A percentile compares a stretch with the other conserved stretches of the same genome.
Conservation (phyloP, 2,888 invertebrate species). For the Strigamia crassipes region DNA sequence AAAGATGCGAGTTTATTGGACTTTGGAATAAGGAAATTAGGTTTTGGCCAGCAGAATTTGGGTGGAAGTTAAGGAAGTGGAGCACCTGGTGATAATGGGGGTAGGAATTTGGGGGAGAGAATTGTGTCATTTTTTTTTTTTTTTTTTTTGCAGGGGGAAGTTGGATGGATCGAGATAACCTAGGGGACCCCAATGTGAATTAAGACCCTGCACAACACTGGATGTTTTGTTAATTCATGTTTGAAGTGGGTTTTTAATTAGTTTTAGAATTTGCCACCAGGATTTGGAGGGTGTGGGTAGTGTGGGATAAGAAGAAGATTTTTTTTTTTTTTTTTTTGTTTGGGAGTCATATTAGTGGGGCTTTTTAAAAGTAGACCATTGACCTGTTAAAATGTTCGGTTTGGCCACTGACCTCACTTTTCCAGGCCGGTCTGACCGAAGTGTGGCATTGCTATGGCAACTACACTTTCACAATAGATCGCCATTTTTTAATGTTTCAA, state of each 20-base stretch:
- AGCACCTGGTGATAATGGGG: neutral
- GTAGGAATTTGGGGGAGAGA: neutral
- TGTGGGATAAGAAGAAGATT: neutral
- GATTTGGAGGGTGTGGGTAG: neutral
- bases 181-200: too few relatives aligned
- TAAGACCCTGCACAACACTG: too few relatives aligned
- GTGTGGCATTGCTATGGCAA: neutral
- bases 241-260: too few relatives aligned
- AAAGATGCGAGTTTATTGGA: neutral
- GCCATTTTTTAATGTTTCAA: neutral
- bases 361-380: conserved; percentile 1
- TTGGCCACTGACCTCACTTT: neutral
- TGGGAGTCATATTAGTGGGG: too few relatives aligned
- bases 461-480: neutral
- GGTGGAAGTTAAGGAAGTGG: neutral
- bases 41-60: neutral
- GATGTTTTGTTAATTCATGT: too few relatives aligned
- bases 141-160: neutral
- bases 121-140: neutral
- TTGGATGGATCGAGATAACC: too few relatives aligned
- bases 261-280: neutral
- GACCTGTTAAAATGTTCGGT: neutral
- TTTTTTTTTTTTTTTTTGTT: too few relatives aligned
- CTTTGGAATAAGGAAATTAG: conserved; percentile 16
- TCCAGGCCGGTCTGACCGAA: neutral